phyloP scores from a whole-genome alignment of 1,140 invertebrate species.

The Elymnias hypermnestra region DNA sequence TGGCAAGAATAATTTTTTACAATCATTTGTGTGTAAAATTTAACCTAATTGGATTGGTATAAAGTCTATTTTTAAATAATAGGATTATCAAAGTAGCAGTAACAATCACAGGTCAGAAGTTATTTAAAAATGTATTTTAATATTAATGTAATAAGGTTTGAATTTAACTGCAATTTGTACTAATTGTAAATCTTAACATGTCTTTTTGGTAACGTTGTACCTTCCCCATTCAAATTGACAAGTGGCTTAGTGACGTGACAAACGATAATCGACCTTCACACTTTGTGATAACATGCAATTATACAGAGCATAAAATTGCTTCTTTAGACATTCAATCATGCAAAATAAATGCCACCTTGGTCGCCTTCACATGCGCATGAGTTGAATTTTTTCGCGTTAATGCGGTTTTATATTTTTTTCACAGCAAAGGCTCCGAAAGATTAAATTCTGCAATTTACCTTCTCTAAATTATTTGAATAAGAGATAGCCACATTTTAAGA shows the following conservation, averaged over 20 bases:
- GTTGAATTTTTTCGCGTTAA: conserved; percentile 59
- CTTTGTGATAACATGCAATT: conserved; percentile 10
- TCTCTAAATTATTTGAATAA: background rate
- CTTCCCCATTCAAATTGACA: conserved; percentile 58
- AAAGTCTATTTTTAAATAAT: too few relatives aligned
- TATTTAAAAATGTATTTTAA: too few relatives aligned
- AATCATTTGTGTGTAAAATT: too few relatives aligned
- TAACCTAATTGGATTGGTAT: too few relatives aligned
- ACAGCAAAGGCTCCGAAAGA: background rate
- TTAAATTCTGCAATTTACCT: background rate
- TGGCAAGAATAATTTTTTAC: too few relatives aligned
- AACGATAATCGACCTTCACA: conserved; percentile 22
- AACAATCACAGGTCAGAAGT: too few relatives aligned
- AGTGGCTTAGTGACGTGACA: conserved; percentile 25
- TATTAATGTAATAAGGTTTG: too few relatives aligned
- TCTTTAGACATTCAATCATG: conserved; percentile 28
- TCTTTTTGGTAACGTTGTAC: too few relatives aligned
- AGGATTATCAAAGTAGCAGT: too few relatives aligned
- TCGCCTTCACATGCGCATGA: conserved; percentile 68
- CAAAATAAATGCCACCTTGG: conserved; percentile 47
- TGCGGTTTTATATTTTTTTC: conserved; percentile 43
- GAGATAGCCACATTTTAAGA: conserved; percentile 6
- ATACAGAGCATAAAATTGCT: conserved; percentile 10
- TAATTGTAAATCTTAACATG: too few relatives aligned
- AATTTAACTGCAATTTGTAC: too few relatives aligned